Conservation (phyloP, 2,113 vertebrate species). For the Ochotona princeps region DNA sequence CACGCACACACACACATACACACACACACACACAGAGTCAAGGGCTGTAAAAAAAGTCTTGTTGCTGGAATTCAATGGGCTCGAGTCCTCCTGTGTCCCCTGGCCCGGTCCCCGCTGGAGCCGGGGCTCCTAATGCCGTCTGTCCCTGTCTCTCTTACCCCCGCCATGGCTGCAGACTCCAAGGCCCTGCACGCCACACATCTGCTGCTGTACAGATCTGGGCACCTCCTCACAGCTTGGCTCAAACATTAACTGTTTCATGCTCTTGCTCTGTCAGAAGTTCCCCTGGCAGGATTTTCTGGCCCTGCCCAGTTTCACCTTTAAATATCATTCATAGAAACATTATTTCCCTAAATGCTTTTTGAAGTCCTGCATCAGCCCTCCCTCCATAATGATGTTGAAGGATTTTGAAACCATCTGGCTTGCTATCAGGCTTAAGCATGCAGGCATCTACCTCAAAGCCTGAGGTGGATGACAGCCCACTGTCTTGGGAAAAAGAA, state of each 20-base stretch:
- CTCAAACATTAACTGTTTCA: not conserved
- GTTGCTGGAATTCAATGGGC: not conserved
- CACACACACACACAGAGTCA: too few species aligned
- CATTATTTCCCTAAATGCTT: not conserved
- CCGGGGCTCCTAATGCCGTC: not conserved
- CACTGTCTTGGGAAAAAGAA: too few species aligned
- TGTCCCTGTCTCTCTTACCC: not conserved
- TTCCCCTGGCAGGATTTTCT: not conserved
- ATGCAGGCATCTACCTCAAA: not conserved
- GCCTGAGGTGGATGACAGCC: too few species aligned
- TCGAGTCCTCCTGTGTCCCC: not conserved
- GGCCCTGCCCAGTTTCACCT: not conserved
- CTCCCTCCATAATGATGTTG: not conserved
- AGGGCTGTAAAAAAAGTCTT: not conserved
- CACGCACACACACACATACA: too few species aligned
- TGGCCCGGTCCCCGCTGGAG: not conserved
- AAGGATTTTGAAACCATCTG: constrained; percentile 37
- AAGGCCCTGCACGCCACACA: rapidly evolving
- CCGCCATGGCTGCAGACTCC: not conserved
- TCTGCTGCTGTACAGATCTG: constrained; percentile 28
- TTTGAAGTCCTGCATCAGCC: not conserved
- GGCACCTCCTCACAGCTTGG: not conserved
- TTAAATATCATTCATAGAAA: constrained; percentile 20
- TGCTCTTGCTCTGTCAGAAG: not conserved
- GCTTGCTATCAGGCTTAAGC: not conserved